Evolutionary conservation across 2,113 vertebrate genomes (phyloP), one percentile per base, ranked within the genome.

Genomic region (Apus apus): DNA sequence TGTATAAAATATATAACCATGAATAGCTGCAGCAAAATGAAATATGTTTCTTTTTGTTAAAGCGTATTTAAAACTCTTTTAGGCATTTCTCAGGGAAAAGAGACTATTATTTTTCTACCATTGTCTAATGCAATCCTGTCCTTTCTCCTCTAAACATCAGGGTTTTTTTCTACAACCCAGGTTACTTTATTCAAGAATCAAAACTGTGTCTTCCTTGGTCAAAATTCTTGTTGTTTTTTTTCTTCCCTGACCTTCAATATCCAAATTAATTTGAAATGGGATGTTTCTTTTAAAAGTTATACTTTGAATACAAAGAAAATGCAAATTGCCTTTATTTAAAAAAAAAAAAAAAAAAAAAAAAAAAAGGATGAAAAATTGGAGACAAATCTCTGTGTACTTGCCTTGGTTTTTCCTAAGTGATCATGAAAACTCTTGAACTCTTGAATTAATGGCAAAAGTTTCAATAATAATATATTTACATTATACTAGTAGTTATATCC

Each of bases 321-420:
- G 0, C 2, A 25, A n/a, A 14, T 14, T 9, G 9, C 32, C 26
- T 61, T 50, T 67, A n/a, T 8, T 4, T 2, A 30, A 71, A 60
- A 70, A 27, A 50, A 67, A 93, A 64, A 71, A 60, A 70, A 27
- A 50, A 67, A 93, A 64, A 38, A 9, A 29, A 7, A 22, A 48
- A 21, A 48, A 48, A 21, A 46, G 11, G 5, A 53, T 72, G 11
- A 82, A 76, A 88, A 65, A 22, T 16, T 76, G 1, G 21, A 76
- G 76, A 7, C 6, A 54, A 85, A 54, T 32, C 2, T 62, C 11
- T 8, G 1, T 45, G 38, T 43, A 57, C 4, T 70, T 73, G 9
- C 5, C 7, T 58, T 12, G 71, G 29, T 62, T 68, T 58, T 85
- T 92, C 27, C 23, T 13, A 29, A 58, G 7, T 25, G 20, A 54